phyloP scores from a whole-genome alignment of 1,140 invertebrate species.

The Seison nebaliae region DNA sequence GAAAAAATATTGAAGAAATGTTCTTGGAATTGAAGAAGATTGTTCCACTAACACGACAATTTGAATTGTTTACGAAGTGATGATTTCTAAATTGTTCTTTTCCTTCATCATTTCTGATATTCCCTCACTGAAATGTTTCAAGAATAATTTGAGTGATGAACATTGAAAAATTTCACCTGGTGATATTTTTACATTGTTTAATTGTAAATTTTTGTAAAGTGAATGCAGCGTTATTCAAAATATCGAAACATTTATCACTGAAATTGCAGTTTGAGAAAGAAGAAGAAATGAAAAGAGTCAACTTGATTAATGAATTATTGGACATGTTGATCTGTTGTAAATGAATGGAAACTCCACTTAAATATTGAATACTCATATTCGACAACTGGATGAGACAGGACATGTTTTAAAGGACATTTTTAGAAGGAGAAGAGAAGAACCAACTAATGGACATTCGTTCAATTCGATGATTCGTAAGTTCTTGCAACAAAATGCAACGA shows the following conservation, averaged over 20 bases:
- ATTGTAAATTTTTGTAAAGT: no score
- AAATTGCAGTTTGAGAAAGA: constrained; percentile 8
- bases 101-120: no score
- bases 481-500: constrained; percentile 27
- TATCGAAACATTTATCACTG: constrained; percentile 26
- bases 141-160: no score
- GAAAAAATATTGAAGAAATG: no score
- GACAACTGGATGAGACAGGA: constrained; percentile 18
- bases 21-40: no score
- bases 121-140: no score
- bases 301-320: constrained; percentile 25
- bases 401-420: background rate
- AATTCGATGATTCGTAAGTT: constrained; percentile 23
- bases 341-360: constrained; percentile 28
- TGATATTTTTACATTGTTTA: no score
- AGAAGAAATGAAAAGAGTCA: constrained; percentile 14
- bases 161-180: no score
- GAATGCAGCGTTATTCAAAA: no score
- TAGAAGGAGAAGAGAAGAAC: constrained; percentile 7
- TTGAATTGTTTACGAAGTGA: no score
- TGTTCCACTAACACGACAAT: no score
- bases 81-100: no score
- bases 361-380: constrained; percentile 27
- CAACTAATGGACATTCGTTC: constrained; percentile 25
- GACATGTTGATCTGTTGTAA: constrained; percentile 22